Conservation (phyloP, 2,888 invertebrate species). For the Pasiphila rectangulata region DNA sequence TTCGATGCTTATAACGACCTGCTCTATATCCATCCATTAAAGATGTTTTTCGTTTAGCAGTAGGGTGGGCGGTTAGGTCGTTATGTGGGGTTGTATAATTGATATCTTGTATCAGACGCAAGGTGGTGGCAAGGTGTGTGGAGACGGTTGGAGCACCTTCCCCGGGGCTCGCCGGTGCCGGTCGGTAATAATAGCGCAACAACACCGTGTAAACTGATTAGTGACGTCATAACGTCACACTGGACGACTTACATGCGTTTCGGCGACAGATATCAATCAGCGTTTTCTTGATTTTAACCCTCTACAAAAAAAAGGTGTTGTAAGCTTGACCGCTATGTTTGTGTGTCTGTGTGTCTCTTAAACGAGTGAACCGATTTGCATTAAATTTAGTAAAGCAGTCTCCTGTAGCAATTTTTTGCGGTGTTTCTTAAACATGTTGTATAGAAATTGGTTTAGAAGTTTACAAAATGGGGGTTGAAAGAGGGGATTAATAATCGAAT, state of each 20-base stretch:
- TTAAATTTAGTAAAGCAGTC: too few relatives aligned
- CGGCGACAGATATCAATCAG: slow-evolving; percentile 2
- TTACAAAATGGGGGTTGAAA: too few relatives aligned
- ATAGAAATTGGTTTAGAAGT: too few relatives aligned
- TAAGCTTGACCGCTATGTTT: too few relatives aligned
- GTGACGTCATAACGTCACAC: slow-evolving; percentile 48
- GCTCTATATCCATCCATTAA: background rate
- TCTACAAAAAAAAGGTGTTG: too few relatives aligned
- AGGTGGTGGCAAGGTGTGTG: slow-evolving; percentile 76
- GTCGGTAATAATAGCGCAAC: slow-evolving; percentile 58
- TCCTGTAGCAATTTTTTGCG: too few relatives aligned
- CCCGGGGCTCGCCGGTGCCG: slow-evolving; percentile 31
- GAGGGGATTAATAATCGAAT: too few relatives aligned
- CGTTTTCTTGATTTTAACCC: too few relatives aligned
- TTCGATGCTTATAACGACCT: background rate
- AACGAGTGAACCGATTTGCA: too few relatives aligned
- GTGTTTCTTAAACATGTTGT: too few relatives aligned
- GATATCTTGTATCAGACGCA: slow-evolving; percentile 76
- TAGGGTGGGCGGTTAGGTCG: slow-evolving; percentile 27
- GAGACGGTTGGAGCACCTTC: slow-evolving; percentile 72
- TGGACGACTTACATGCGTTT: slow-evolving; percentile 27
- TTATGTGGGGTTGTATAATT: slow-evolving; percentile 42
- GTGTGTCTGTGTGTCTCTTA: too few relatives aligned
- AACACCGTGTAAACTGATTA: slow-evolving; percentile 72
- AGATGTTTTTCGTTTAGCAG: slow-evolving; percentile 13